Base-by-base conservation (phyloP, 2,113 vertebrate species). In the Condylura cristata region DNA sequence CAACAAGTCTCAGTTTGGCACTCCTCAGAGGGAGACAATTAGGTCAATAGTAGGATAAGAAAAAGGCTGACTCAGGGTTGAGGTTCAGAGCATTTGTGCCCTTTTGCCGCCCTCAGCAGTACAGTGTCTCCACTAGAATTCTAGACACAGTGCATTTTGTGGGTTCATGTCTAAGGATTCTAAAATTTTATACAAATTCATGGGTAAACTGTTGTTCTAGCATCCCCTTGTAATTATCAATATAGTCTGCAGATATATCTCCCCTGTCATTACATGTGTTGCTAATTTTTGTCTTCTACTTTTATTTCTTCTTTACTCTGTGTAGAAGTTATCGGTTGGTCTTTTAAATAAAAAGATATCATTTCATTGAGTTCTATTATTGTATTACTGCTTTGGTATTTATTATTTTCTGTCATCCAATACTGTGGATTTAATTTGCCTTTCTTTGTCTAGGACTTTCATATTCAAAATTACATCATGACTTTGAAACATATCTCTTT, bases 311-410 rank as follows among this genome's bases (percentile, higher is more conserved):
- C 26, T 1, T 88, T 5, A n/a, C 30, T 91, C 22, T 80, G 18
- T 48, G 26, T 61, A 63, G 3, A 81, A 46, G 5, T 44, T 84
- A 84, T 61, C 51, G 66, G 39, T 65, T 75, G 32, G 72, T 70
- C 39, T 76, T 71, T 82, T 66, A 1, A 66, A 88, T 81, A 53
- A 66, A 37, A 53, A 26, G 18, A 78, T 76, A 84, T 86, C 6
- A 70, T 61, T 86, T 82, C 39, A 81, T 51, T 86, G 16, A 58
- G 82, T 34, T 75, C 79, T 72, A 8, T 65, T 90, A n/a, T 68
- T 63, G 61, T 63, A 13, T 93, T 81, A 85, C 26, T 91, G 66
- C 37, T 81, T 84, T 76, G 80, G 30, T 91, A 46, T n/a, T 74
- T 75, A 87, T 60, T 48, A 72, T 39, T 80, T 53, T 34, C 6